Evolutionary conservation across 2,113 vertebrate genomes (phyloP).

Genomic region (Tupaia chinensis): DNA sequence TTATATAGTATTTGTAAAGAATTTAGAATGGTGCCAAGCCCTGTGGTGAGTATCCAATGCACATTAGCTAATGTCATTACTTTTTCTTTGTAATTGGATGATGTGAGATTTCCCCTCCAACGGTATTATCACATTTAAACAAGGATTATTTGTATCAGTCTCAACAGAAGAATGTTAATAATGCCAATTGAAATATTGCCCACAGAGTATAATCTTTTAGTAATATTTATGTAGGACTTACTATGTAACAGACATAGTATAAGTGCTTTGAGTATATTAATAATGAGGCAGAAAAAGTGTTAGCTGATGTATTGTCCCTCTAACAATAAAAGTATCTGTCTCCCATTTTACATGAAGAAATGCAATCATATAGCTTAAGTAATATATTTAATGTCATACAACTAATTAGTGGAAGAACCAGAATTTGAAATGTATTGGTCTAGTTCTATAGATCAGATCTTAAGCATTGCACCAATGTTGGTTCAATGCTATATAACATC

Average conservation of each 20-base stretch:
- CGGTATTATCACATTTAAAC: not conserved
- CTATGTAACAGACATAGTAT: not conserved
- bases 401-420: not conserved
- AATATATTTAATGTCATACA: not conserved
- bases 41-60: too few relatives aligned
- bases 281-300: not conserved
- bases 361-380: not conserved
- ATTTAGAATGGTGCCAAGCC: not conserved
- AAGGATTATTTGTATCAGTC: not conserved
- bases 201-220: not conserved
- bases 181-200: not conserved
- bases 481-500: slow-evolving; percentile 11
- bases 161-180: not conserved
- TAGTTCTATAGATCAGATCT: not conserved
- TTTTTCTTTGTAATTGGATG: not conserved
- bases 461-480: not conserved
- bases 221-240: not conserved
- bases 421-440: not conserved
- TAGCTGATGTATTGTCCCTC: not conserved
- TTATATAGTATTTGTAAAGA: not conserved
- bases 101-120: not conserved
- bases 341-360: not conserved
- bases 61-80: not conserved
- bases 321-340: too few relatives aligned
- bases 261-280: not conserved